Conservation (phyloP, 2,888 invertebrate species). For the Drosophila affinis region DNA sequence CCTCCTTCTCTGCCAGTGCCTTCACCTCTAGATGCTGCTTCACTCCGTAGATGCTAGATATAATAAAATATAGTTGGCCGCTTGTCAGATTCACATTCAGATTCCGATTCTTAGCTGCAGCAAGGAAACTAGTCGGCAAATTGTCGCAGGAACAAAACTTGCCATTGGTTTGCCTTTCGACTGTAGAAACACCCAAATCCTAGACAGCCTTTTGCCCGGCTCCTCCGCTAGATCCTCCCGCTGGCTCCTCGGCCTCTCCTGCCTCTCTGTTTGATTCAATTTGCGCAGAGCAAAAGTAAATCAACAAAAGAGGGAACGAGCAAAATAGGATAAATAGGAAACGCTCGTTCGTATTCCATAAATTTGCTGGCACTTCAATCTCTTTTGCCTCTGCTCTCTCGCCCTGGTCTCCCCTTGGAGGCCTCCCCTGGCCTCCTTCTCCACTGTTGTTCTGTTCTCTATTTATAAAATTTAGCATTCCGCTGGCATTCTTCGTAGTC, state of each 20-base stretch:
- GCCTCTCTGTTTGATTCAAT: slow-evolving; percentile 76
- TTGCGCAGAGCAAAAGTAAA: slow-evolving; percentile 59
- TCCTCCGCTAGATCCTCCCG: background rate
- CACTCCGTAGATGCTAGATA: background rate
- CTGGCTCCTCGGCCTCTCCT: slow-evolving; percentile 7
- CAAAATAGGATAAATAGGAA: slow-evolving; percentile 45
- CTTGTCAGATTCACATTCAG: slow-evolving; percentile 26
- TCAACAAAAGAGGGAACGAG: slow-evolving; percentile 32
- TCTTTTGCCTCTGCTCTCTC: slow-evolving; percentile 10
- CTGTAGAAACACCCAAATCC: slow-evolving; percentile 24
- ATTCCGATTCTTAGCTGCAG: slow-evolving; percentile 11
- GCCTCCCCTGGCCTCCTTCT: background rate
- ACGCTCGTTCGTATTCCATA: slow-evolving; percentile 73
- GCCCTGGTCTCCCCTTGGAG: background rate
- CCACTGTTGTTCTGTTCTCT: slow-evolving; percentile 31
- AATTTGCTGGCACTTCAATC: slow-evolving; percentile 77
- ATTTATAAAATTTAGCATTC: slow-evolving; percentile 70
- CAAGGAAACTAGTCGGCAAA: slow-evolving; percentile 32
- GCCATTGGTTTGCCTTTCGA: slow-evolving; percentile 34
- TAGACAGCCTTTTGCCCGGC: slow-evolving; percentile 30
- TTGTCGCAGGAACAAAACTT: slow-evolving; percentile 45
- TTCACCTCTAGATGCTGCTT: too few species aligned
- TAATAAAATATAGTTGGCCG: slow-evolving; percentile 22
- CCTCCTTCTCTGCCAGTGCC: background rate
- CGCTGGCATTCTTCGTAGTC: slow-evolving; percentile 45